Evolutionary conservation across 2,113 vertebrate species (phyloP).

Genomic region (Thryonomys swinderianus): DNA sequence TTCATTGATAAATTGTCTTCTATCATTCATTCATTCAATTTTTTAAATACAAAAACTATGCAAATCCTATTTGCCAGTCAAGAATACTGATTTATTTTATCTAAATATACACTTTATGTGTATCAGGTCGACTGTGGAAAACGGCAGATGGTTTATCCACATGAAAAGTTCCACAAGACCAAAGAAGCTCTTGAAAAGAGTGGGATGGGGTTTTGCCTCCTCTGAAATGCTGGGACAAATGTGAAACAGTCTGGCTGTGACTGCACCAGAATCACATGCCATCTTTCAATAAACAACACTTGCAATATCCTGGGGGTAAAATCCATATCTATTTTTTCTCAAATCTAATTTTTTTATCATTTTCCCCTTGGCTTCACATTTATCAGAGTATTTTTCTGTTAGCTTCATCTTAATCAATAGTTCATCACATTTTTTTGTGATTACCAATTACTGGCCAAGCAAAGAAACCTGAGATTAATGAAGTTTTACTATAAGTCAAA

Average conservation of each 20-base stretch:
- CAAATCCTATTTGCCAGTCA: constrained; percentile 10
- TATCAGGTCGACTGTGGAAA: background rate
- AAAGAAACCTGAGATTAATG: constrained; percentile 56
- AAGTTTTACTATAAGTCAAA: constrained; percentile 29
- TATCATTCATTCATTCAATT: constrained; percentile 8
- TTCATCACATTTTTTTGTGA: constrained; percentile 43
- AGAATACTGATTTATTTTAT: background rate
- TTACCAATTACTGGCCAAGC: constrained; percentile 41
- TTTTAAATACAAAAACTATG: constrained; percentile 9
- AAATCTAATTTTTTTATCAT: constrained; percentile 32
- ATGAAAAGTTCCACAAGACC: background rate
- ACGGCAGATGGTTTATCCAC: background rate
- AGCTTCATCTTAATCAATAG: constrained; percentile 62
- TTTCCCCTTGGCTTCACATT: constrained; percentile 37
- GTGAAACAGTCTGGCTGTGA: background rate
- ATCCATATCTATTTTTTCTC: constrained; percentile 41
- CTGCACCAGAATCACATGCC: background rate
- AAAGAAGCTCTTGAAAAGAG: background rate
- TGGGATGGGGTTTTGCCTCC: background rate
- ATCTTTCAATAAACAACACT: background rate
- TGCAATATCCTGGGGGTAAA: background rate
- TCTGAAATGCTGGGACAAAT: background rate
- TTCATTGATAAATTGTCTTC: background rate
- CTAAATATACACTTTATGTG: background rate
- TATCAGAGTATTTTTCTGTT: constrained; percentile 35